Conservation (phyloP, 2,113 vertebrate genomes). For the Carassius carassius region DNA sequence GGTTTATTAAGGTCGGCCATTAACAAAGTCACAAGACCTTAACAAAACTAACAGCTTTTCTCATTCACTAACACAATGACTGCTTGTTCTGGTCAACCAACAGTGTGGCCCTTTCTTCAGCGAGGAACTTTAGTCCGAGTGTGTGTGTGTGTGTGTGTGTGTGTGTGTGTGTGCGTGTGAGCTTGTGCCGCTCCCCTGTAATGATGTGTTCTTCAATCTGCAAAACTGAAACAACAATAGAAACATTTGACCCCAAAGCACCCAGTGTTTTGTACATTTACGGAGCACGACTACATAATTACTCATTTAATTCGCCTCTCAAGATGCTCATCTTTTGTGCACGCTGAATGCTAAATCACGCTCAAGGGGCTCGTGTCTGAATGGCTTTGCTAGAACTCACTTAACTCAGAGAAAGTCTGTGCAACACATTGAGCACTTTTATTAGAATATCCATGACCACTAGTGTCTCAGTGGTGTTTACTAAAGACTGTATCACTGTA, state of each 20-base stretch:
- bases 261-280: conserved; percentile 17
- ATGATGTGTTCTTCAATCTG: conserved; percentile 44
- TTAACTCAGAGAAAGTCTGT: no score
- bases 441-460: background rate
- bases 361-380: background rate
- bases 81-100: conserved; percentile 65
- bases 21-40: conserved; percentile 58
- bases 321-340: background rate
- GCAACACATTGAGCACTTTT: background rate
- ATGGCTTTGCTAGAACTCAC: conserved; percentile 1
- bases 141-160: conserved; percentile 48
- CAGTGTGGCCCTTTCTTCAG: conserved; percentile 57
- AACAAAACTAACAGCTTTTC: conserved; percentile 57
- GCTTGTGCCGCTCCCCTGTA: conserved; percentile 51
- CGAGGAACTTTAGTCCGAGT: conserved; percentile 42
- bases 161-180: conserved; percentile 50
- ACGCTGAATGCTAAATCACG: background rate
- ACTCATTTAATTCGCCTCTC: conserved; percentile 9
- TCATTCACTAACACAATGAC: conserved; percentile 66
- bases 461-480: background rate
- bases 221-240: conserved; percentile 14
- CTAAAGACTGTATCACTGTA: background rate
- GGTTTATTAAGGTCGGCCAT: no score
- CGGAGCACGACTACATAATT: background rate
- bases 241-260: background rate